Percentiles rank a stretch among this genome's conserved stretches.
These are phyloP conservation scores for Euwallacea similis DNA, from an alignment of 1,140 invertebrate species.

Conservation along the genomic window DNA sequence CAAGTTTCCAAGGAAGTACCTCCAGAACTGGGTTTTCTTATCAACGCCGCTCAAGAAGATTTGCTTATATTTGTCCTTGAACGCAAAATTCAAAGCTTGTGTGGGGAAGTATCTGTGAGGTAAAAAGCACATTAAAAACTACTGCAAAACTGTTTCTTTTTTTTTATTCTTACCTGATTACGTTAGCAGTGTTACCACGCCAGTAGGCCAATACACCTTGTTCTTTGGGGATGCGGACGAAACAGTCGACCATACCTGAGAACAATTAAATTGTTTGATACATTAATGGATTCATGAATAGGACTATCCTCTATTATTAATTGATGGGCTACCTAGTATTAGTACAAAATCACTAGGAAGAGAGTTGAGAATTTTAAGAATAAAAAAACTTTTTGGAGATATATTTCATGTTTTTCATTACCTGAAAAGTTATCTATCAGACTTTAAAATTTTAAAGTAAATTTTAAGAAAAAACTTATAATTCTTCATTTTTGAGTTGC, in stretches of 20 bases:
- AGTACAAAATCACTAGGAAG: too few relatives aligned
- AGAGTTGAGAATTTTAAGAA: too few relatives aligned
- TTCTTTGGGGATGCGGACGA: constrained; percentile 83
- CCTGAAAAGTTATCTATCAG: too few relatives aligned
- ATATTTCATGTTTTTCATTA: too few relatives aligned
- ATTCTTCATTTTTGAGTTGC: too few relatives aligned
- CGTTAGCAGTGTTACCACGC: constrained; percentile 94
- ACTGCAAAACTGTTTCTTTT: background rate
- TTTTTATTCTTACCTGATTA: constrained; percentile 61
- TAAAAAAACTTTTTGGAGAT: too few relatives aligned
- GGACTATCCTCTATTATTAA: background rate
- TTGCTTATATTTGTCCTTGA: constrained; percentile 89
- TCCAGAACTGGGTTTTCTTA: constrained; percentile 87
- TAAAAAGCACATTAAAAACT: background rate
- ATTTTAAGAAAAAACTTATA: too few relatives aligned
- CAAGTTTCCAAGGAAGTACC: constrained; percentile 84
- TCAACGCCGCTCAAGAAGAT: constrained; percentile 82
- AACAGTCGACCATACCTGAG: constrained; percentile 83
- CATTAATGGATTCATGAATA: background rate
- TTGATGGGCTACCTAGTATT: background rate
- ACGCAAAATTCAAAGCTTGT: constrained; percentile 94
- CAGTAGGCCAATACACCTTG: constrained; percentile 85
- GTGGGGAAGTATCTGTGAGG: constrained; percentile 80
- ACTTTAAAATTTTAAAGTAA: too few relatives aligned
- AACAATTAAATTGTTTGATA: constrained; percentile 34